Conservation (phyloP, 2,888 invertebrate genomes). For the Spodoptera littoralis region DNA sequence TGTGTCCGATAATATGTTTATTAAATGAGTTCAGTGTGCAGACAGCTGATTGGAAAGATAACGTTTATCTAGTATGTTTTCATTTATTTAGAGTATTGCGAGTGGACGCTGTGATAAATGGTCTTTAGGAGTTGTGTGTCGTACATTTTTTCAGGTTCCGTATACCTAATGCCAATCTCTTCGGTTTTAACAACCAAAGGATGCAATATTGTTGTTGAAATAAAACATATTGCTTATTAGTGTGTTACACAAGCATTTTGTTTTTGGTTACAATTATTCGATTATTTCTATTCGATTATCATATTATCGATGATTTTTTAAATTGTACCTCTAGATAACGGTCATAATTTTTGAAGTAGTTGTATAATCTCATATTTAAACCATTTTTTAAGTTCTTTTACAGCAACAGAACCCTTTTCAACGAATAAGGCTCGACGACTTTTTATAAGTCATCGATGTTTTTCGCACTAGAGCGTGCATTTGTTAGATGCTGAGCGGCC, state of each 20-base stretch:
- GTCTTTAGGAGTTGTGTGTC: neutral
- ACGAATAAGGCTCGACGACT: constrained; percentile 11
- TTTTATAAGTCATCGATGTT: constrained; percentile 32
- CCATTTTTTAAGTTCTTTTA: neutral
- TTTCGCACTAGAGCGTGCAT: constrained; percentile 19
- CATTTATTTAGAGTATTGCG: constrained; percentile 2
- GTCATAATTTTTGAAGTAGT: too few relatives aligned
- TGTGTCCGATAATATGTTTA: constrained; percentile 19
- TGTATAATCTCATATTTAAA: too few relatives aligned
- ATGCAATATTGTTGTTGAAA: too few relatives aligned
- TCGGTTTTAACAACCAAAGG: too few relatives aligned
- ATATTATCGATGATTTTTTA: too few relatives aligned
- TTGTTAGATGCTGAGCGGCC: constrained; percentile 13
- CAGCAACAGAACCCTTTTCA: neutral
- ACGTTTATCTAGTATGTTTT: constrained; percentile 34
- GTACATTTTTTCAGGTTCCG: neutral
- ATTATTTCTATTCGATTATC: too few relatives aligned
- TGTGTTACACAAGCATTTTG: too few relatives aligned
- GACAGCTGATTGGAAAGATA: constrained; percentile 35
- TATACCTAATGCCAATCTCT: neutral
- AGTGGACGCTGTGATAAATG: neutral
- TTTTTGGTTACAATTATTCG: too few relatives aligned
- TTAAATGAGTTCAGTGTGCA: constrained; percentile 30
- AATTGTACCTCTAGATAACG: too few relatives aligned
- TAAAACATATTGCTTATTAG: too few relatives aligned